Evolutionary conservation across 2,797 vertebrate genomes (phyloP), one percentile per base, ranked within the genome.

Genomic region (Clarias laeviceps): DNA sequence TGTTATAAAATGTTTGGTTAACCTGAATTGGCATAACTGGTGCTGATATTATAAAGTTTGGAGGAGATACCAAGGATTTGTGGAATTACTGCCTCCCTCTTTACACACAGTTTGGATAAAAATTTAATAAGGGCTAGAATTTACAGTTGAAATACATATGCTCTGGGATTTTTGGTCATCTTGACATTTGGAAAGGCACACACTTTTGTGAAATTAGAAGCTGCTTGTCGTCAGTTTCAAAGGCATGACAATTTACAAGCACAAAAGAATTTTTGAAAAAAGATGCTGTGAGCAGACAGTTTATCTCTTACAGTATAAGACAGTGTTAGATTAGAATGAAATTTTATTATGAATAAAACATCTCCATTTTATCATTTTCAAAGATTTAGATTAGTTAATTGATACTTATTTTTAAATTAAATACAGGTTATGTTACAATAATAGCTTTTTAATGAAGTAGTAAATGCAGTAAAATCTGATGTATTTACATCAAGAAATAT

Each of bases 141-240:
- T 34, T 3, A 65, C 3, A 20, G 4, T 18, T 68, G 65, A 68
- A 18, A 17, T 62, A 56, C n/a, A 29, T n/a, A 65, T 61, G 45
- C 50, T 69, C n/a, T 24, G 29, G 66, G 11, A 54, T 68, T 64
- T 40, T 34, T 18, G 50, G 14, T 7, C 12, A 22, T 40, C 77
- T 54, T 15, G 66, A 72, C 12, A 50, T 50, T 54, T 54, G 3
- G 2, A 29, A 79, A 4, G 68, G 57, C 85, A 87, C 90, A 92
- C 92, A 93, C 88, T 61, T 37, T 37, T 18, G 22, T 78, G 79
- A 86, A 88, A 90, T 88, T 54, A 56, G 88, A 32, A 91, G 72
- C 92, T 68, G 77, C 85, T 88, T 88, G 90, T 89, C 65, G 81
- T 88, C 66, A 92, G 92, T 94, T 92, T 92, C 80, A 87, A 86